Evolutionary conservation across 2,888 invertebrate species (phyloP).

Genomic region (Cremastinae sp.): DNA sequence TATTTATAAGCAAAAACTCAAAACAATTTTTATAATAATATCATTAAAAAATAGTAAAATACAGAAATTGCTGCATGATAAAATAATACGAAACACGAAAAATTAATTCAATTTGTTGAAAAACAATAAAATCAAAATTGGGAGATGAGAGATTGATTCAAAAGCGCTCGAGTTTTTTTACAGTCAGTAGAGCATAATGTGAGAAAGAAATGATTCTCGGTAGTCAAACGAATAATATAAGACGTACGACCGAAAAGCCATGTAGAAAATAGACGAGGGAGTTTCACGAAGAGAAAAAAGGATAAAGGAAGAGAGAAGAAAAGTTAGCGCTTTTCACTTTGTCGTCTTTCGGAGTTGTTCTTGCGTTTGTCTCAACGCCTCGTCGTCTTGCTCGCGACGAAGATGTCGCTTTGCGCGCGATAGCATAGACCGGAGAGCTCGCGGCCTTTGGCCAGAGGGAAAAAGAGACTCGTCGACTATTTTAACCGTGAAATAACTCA

Average conservation of each 20-base stretch:
- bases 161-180: no score
- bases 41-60: no score
- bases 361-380: slow-evolving; percentile 24
- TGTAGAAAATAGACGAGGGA: not conserved
- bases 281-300: not conserved
- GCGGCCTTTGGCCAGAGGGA: slow-evolving; percentile 61
- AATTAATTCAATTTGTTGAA: no score
- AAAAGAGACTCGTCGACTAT: slow-evolving; percentile 73
- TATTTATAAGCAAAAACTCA: no score
- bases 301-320: slow-evolving; percentile 38
- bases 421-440: slow-evolving; percentile 18
- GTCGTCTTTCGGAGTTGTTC: slow-evolving; percentile 41
- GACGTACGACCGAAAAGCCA: not conserved
- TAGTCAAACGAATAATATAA: not conserved
- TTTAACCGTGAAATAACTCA: slow-evolving; percentile 79
- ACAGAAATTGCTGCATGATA: no score
- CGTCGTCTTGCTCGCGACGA: slow-evolving; percentile 17
- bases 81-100: no score
- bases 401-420: slow-evolving; percentile 47
- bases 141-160: no score
- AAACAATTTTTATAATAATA: no score
- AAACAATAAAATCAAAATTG: no score
- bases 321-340: slow-evolving; percentile 54
- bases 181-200: no score
- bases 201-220: no score